These are phyloP conservation scores for Malacoraja senta DNA, from an alignment of 2,797 vertebrate species.

Conservation along the genomic window DNA sequence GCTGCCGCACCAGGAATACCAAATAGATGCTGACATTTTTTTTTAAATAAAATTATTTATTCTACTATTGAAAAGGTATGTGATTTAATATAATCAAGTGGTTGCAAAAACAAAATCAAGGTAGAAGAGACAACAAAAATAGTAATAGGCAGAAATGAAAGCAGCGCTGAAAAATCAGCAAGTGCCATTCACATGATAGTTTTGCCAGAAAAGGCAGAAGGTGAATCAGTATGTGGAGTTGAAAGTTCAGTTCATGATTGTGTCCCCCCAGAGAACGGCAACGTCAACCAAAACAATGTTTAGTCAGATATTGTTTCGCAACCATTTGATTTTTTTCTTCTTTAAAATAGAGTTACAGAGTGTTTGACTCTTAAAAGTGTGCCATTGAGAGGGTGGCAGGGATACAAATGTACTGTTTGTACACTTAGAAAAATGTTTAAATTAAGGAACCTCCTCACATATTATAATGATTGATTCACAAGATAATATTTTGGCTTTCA, in stretches of 20 bases:
- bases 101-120: not conserved
- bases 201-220: not conserved
- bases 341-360: not conserved
- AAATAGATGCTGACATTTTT: not conserved
- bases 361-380: constrained; percentile 22
- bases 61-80: not conserved
- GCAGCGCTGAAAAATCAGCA: not conserved
- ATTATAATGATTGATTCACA: constrained; percentile 34
- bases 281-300: not conserved
- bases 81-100: not conserved
- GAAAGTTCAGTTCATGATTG: not conserved
- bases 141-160: not conserved
- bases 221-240: not conserved
- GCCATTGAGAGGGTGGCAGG: not conserved
- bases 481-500: constrained; percentile 43
- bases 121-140: not conserved
- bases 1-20: not conserved
- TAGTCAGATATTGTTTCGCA: not conserved
- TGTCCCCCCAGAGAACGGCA: not conserved
- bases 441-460: constrained; percentile 25
- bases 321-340: not conserved
- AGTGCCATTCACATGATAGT: not conserved
- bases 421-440: constrained; percentile 24
- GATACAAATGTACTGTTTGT: constrained; percentile 23
- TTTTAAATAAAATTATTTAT: not conserved